Conservation (phyloP, 2,888 invertebrate genomes). For the Zygaena filipendulae region DNA sequence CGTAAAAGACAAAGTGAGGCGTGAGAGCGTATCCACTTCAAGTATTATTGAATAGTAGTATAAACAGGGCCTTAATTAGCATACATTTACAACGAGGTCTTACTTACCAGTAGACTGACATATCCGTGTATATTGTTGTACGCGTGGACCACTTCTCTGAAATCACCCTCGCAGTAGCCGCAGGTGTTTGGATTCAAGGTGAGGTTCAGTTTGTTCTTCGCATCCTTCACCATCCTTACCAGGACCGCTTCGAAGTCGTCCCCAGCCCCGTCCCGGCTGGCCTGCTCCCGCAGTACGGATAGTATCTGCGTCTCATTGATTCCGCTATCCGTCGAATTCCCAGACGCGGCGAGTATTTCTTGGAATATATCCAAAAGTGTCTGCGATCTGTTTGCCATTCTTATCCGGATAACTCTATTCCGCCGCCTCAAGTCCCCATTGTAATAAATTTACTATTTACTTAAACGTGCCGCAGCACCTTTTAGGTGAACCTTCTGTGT, state of each 20-base stretch:
- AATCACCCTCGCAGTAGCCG: constrained; percentile 70
- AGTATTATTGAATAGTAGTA: too few relatives aligned
- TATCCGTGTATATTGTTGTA: constrained; percentile 85
- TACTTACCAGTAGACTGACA: constrained; percentile 79
- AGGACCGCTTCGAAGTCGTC: constrained; percentile 40
- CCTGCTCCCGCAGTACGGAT: constrained; percentile 42
- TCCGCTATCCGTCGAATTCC: constrained; percentile 36
- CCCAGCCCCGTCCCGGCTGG: constrained; percentile 27
- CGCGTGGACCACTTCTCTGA: constrained; percentile 67
- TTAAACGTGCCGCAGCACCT: too few relatives aligned
- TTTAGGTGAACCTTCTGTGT: too few relatives aligned
- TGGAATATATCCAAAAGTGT: constrained; percentile 52
- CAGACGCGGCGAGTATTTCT: constrained; percentile 53
- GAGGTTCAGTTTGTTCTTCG: constrained; percentile 36
- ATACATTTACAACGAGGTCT: too few relatives aligned
- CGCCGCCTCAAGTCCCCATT: too few relatives aligned
- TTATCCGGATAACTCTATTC: too few relatives aligned
- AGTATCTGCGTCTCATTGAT: constrained; percentile 51
- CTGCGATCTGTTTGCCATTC: constrained; percentile 52
- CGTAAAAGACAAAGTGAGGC: too few relatives aligned
- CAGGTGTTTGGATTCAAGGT: constrained; percentile 39
- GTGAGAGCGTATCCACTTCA: too few relatives aligned
- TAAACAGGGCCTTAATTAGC: too few relatives aligned
- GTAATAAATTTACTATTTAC: too few relatives aligned
- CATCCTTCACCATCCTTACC: constrained; percentile 46